Conservation (phyloP, 2,797 vertebrate genomes). For the Pantherophis alleghaniensis region DNA sequence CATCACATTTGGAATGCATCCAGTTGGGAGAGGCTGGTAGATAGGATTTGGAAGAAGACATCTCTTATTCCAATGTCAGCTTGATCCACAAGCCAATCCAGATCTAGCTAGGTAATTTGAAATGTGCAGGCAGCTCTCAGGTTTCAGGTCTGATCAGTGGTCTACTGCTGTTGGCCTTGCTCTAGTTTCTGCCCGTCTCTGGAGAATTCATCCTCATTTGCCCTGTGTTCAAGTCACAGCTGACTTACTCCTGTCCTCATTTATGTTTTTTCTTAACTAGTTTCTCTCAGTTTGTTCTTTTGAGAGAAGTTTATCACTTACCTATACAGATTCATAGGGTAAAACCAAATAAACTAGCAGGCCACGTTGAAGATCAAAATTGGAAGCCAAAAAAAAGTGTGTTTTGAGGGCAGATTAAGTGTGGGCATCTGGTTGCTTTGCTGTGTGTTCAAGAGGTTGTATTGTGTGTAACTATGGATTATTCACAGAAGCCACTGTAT, state of each 20-base stretch:
- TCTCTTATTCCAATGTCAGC: background rate
- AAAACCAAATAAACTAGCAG: background rate
- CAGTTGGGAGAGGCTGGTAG: background rate
- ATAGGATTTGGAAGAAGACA: background rate
- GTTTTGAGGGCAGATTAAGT: background rate
- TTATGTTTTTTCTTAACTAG: background rate
- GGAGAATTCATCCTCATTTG: background rate
- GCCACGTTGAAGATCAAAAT: background rate
- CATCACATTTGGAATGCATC: background rate
- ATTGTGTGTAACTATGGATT: background rate
- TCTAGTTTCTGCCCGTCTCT: conserved; percentile 13
- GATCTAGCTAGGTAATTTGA: background rate
- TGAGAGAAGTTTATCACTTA: background rate
- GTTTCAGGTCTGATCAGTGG: background rate
- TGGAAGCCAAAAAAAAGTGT: background rate
- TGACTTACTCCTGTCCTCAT: background rate
- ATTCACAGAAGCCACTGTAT: background rate
- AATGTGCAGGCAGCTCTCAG: background rate
- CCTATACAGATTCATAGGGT: conserved; percentile 35
- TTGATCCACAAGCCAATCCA: background rate
- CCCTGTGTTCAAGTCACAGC: background rate
- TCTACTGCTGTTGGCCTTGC: conserved; percentile 47
- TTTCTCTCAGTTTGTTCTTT: background rate
- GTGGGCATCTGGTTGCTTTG: background rate
- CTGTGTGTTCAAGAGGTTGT: background rate